Conservation (phyloP, 1,140 invertebrate genomes). For the Polypedilum vanderplanki region DNA sequence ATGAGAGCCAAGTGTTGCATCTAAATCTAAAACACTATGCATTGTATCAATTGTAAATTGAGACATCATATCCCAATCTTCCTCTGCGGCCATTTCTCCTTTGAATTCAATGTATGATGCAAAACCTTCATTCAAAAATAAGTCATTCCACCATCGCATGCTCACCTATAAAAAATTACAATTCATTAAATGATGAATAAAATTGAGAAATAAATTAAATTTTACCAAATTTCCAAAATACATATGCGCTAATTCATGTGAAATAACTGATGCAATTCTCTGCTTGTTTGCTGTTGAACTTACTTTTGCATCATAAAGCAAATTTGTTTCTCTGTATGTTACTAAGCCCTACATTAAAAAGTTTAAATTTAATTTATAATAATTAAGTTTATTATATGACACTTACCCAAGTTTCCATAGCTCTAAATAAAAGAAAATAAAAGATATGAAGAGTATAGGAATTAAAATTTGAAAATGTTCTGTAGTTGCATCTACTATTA, state of each 20-base stretch:
- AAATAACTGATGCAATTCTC: constrained; percentile 69
- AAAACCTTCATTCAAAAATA: constrained; percentile 92
- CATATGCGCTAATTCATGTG: constrained; percentile 89
- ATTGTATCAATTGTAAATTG: constrained; percentile 68
- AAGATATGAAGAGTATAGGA: too few species aligned
- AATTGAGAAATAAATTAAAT: too few species aligned
- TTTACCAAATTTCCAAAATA: constrained; percentile 81
- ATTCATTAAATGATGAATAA: background rate
- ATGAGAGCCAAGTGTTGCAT: constrained; percentile 77
- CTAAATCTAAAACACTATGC: constrained; percentile 65
- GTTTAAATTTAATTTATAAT: too few species aligned
- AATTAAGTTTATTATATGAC: too few species aligned
- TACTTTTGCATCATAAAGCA: constrained; percentile 62
- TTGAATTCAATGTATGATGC: constrained; percentile 81
- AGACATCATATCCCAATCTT: constrained; percentile 76
- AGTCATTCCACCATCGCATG: constrained; percentile 87
- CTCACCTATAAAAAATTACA: constrained; percentile 58
- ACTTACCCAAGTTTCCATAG: constrained; percentile 81
- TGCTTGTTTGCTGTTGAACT: constrained; percentile 70
- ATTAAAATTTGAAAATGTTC: too few species aligned
- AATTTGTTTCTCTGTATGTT: constrained; percentile 72
- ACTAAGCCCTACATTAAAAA: constrained; percentile 66
- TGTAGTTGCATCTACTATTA: too few species aligned
- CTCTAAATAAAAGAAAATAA: too few species aligned
- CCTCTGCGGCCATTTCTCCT: constrained; percentile 61